Conservation (phyloP, 2,113 vertebrate species). For the Petrocephalus zakoni region DNA sequence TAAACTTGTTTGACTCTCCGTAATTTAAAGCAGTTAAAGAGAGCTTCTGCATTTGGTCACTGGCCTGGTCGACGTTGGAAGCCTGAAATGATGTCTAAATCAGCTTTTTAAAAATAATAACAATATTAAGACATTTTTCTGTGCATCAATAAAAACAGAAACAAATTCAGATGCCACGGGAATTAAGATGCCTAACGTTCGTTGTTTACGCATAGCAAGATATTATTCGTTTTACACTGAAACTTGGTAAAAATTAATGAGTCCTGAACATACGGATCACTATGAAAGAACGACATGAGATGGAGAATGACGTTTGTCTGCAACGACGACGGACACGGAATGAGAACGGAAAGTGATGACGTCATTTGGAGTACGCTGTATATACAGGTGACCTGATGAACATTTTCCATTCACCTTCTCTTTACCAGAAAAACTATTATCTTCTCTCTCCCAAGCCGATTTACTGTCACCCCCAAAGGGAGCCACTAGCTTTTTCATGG, state of each 20-base stretch:
- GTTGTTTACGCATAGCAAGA: not conserved
- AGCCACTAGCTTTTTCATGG: conserved; percentile 35
- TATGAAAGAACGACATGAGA: not conserved
- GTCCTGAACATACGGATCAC: not conserved
- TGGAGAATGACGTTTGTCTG: not conserved
- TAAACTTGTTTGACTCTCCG: conserved; percentile 41
- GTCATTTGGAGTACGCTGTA: not conserved
- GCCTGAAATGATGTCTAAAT: conserved; percentile 23
- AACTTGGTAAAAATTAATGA: not conserved
- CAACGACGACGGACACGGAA: not conserved
- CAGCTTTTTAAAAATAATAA: not conserved
- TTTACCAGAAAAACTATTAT: conserved; percentile 32
- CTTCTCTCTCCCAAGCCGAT: conserved; percentile 48
- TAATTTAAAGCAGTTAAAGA: conserved; percentile 15
- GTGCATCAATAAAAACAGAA: not conserved
- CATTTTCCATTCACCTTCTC: conserved; percentile 55
- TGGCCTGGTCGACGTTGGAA: conserved; percentile 4
- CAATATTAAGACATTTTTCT: not conserved
- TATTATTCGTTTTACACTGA: not conserved
- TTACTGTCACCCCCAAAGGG: conserved; percentile 56
- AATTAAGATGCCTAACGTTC: not conserved
- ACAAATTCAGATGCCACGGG: not conserved
- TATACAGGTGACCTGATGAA: not conserved
- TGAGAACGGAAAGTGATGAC: not conserved
- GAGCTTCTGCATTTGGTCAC: conserved; percentile 31